Conservation (phyloP, 30 jellyfish, hydroid and myxozoan genomes). For the Aurelia sp. region DNA sequence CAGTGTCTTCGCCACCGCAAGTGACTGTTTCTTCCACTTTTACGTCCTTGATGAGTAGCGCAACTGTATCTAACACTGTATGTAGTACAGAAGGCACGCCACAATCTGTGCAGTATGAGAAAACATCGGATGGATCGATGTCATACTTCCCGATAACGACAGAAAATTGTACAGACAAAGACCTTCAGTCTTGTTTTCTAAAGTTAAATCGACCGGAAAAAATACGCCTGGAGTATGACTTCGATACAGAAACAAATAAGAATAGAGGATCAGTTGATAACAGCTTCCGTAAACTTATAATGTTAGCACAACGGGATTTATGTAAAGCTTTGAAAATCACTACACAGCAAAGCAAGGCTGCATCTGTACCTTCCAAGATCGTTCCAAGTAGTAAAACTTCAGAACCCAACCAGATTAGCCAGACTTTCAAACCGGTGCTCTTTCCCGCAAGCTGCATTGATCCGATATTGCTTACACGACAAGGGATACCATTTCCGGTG, state of each 20-base stretch:
- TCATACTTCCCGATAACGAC: constrained; percentile 43
- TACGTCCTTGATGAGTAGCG: no score
- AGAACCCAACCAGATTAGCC: background rate
- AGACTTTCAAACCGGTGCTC: constrained; percentile 11
- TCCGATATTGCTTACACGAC: constrained; percentile 4
- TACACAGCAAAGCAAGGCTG: constrained; percentile 23
- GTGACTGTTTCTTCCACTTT: no score
- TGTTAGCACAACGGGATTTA: constrained; percentile 60
- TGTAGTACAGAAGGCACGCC: no score
- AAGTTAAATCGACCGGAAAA: constrained; percentile 49
- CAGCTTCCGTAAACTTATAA: constrained; percentile 26
- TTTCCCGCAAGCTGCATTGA: constrained; percentile 19
- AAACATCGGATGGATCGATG: background rate
- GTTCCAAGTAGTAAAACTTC: constrained; percentile 1
- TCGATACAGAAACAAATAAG: background rate
- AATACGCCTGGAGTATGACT: constrained; percentile 52
- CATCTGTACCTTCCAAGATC: constrained; percentile 9
- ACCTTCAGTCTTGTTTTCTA: constrained; percentile 47
- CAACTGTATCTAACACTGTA: no score
- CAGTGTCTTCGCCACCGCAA: no score
- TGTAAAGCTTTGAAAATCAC: constrained; percentile 30
- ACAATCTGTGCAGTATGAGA: no score
- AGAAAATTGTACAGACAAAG: constrained; percentile 35
- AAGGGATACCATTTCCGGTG: background rate
- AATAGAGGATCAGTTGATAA: background rate